phyloP scores from a whole-genome alignment of 2,113 vertebrate genomes.

The Corythoichthys intestinalis region DNA sequence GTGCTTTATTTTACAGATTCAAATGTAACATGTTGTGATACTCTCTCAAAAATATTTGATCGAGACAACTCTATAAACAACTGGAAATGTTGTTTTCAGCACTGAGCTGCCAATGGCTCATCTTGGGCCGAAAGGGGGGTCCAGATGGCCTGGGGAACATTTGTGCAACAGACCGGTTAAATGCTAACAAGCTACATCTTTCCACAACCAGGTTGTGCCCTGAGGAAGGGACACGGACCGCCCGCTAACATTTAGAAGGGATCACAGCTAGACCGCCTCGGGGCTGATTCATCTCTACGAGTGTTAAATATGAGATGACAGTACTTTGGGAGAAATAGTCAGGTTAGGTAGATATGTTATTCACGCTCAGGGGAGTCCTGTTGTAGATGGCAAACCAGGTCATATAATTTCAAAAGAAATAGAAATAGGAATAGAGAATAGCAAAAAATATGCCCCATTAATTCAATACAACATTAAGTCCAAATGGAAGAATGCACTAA shows the following conservation, averaged over 20 bases:
- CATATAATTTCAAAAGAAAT: background rate
- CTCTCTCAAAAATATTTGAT: background rate
- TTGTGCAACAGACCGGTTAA: slow-evolving; percentile 27
- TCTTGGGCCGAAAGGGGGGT: background rate
- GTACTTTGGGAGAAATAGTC: background rate
- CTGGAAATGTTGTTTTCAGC: background rate
- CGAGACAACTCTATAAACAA: background rate
- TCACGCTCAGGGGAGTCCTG: background rate
- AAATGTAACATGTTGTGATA: background rate
- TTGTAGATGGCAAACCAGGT: background rate
- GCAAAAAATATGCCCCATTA: background rate
- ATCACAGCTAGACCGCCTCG: slow-evolving; percentile 13
- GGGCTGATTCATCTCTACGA: slow-evolving; percentile 4
- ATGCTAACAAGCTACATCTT: slow-evolving; percentile 32
- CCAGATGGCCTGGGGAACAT: slow-evolving; percentile 25
- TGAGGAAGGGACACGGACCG: slow-evolving; percentile 3
- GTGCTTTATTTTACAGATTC: background rate
- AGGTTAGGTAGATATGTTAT: background rate
- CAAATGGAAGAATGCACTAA: background rate
- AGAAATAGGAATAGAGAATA: background rate
- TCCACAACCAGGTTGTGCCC: slow-evolving; percentile 14
- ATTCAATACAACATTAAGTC: background rate
- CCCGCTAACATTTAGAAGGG: slow-evolving; percentile 28
- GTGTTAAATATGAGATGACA: slow-evolving; percentile 12
- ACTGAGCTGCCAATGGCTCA: slow-evolving; percentile 6